Percentiles rank a stretch among this genome's conserved stretches.
phyloP scores from a whole-genome alignment of 2,113 vertebrate genomes.

The Ceratotherium simum region DNA sequence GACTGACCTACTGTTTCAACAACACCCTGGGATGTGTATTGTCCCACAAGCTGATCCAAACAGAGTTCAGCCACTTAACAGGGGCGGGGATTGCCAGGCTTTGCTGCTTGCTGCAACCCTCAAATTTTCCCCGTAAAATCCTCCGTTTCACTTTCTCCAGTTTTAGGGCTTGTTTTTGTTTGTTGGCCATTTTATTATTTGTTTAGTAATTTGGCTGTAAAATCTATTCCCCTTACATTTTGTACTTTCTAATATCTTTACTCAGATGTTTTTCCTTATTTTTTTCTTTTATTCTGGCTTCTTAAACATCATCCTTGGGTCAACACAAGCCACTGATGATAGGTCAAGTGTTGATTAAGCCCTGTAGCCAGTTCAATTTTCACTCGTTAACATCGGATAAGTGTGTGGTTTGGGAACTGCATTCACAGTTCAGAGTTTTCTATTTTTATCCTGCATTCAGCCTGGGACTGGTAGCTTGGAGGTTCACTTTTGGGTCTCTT shows the following conservation, averaged over 20 bases:
- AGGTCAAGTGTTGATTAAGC: not conserved
- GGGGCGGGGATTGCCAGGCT: no score
- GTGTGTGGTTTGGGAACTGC: not conserved
- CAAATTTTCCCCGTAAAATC: not conserved
- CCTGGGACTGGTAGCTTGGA: not conserved
- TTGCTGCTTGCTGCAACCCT: not conserved
- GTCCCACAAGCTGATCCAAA: not conserved
- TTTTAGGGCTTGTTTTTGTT: not conserved
- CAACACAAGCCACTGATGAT: not conserved
- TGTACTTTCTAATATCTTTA: not conserved
- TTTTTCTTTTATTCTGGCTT: not conserved
- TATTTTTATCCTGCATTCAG: not conserved
- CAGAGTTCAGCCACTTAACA: not conserved
- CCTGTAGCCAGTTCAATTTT: not conserved
- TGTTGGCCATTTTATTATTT: not conserved
- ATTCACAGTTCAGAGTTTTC: not conserved
- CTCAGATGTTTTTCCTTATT: not conserved
- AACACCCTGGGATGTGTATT: fast-evolving
- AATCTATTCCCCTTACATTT: not conserved
- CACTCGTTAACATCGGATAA: not conserved
- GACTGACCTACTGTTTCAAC: not conserved
- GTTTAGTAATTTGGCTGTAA: no score
- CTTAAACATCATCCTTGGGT: not conserved
- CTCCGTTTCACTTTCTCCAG: not conserved
- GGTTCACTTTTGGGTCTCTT: not conserved